Percentiles rank a stretch among this genome's conserved stretches.
Conservation (phyloP, 2,888 invertebrate genomes). For the Cerastis leucographa region DNA sequence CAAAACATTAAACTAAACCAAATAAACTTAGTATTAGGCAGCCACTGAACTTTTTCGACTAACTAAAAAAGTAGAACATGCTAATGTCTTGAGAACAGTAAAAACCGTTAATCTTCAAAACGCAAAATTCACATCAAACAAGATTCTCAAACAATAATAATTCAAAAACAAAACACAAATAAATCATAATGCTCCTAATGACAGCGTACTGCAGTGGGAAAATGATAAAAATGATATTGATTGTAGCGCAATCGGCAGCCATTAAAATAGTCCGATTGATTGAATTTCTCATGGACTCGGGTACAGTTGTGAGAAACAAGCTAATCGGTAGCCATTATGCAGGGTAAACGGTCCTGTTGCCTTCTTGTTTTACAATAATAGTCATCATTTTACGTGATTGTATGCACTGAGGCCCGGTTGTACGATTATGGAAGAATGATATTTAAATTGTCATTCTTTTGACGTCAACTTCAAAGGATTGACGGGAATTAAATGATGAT, state of each 20-base stretch:
- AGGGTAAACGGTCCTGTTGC: slow-evolving; percentile 56
- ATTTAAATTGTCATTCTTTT: slow-evolving; percentile 6
- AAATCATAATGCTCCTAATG: slow-evolving; percentile 71
- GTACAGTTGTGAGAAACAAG: slow-evolving; percentile 78
- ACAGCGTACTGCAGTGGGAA: slow-evolving; percentile 77
- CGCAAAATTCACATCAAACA: slow-evolving; percentile 41
- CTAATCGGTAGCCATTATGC: slow-evolving; percentile 76
- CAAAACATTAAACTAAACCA: too few relatives aligned
- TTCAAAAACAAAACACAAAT: slow-evolving; percentile 60
- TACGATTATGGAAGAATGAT: background rate
- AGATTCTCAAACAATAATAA: slow-evolving; percentile 55
- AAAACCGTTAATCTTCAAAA: background rate
- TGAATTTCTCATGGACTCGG: slow-evolving; percentile 84
- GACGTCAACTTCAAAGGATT: background rate
- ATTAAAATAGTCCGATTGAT: slow-evolving; percentile 85
- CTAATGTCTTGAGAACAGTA: background rate
- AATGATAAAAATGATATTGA: slow-evolving; percentile 74
- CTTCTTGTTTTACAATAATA: slow-evolving; percentile 58
- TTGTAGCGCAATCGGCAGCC: slow-evolving; percentile 78
- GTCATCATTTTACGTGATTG: slow-evolving; percentile 56
- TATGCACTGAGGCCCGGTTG: slow-evolving; percentile 24
- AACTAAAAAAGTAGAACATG: background rate
- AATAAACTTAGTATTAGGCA: too few relatives aligned
- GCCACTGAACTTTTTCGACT: background rate
- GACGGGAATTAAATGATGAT: background rate